Conservation (phyloP, 2,797 vertebrate genomes). For the Enteromius argenteus region DNA sequence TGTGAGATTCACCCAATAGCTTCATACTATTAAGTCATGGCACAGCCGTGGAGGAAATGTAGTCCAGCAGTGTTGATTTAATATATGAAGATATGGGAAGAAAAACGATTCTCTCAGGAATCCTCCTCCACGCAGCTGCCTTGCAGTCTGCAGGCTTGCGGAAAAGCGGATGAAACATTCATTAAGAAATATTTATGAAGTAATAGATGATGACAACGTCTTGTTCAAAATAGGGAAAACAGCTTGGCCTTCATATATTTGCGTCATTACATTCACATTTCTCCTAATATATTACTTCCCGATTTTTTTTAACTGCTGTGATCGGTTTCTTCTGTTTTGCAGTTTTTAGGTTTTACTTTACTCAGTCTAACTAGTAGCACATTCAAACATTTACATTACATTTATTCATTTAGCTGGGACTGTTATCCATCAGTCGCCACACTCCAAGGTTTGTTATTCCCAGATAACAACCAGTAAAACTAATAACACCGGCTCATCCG, state of each 20-base stretch:
- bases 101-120: not conserved
- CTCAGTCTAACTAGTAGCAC: not conserved
- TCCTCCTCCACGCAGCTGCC: slow-evolving; percentile 29
- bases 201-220: not conserved
- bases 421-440: not conserved
- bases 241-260: not conserved
- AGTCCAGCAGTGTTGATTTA: slow-evolving; percentile 9
- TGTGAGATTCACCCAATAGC: slow-evolving; percentile 6
- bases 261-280: slow-evolving; percentile 25
- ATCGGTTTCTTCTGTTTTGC: not conserved
- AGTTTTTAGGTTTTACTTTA: not conserved
- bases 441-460: no score
- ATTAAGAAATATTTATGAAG: slow-evolving; percentile 28
- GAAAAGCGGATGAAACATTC: not conserved
- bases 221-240: not conserved
- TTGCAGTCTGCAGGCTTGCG: not conserved
- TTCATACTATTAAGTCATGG: slow-evolving; percentile 16
- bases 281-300: not conserved
- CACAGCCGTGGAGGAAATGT: not conserved
- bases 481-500: no score
- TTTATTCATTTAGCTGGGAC: not conserved
- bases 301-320: not conserved
- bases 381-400: not conserved
- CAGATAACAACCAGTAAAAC: no score
- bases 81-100: slow-evolving; percentile 19